Percentiles rank a stretch among this genome's conserved stretches.
These are phyloP conservation scores for Aplochiton taeniatus DNA, from an alignment of 2,797 vertebrate genomes.

Conservation along the genomic window DNA sequence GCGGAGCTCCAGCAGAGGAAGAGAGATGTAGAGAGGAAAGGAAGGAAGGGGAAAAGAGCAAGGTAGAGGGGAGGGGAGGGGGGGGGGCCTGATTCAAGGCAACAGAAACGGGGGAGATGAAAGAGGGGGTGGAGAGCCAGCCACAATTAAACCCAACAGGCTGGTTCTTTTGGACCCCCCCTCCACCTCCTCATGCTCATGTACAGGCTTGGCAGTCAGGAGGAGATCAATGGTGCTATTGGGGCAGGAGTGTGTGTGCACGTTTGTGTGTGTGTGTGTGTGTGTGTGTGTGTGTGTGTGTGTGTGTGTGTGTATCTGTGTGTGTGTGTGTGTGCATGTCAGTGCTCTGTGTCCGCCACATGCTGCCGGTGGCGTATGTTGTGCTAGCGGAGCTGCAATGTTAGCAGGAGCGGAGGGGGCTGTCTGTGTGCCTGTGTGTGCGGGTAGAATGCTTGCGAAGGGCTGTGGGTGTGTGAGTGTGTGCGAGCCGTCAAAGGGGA, in stretches of 20 bases:
- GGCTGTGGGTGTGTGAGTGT: conserved; percentile 64
- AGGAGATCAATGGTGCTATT: conserved; percentile 62
- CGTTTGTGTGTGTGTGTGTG: conserved; percentile 3
- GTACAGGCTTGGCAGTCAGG: conserved; percentile 53
- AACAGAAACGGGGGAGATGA: conserved; percentile 59
- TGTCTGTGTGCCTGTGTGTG: conserved; percentile 45
- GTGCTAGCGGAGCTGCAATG: conserved; percentile 61
- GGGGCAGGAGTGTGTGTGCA: no score
- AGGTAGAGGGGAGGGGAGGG: conserved; percentile 48
- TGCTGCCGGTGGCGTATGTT: conserved; percentile 59
- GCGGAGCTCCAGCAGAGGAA: conserved; percentile 55
- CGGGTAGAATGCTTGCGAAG: conserved; percentile 65
- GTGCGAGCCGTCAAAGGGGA: conserved; percentile 68
- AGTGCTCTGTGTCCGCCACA: conserved; percentile 56
- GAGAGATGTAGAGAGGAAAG: conserved; percentile 21
- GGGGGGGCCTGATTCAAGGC: conserved; percentile 50
- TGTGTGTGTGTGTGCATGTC: conserved; percentile 37
- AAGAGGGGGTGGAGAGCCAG: conserved; percentile 31
- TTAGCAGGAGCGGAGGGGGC: conserved; percentile 57
- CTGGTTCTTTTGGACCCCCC: conserved; percentile 42
- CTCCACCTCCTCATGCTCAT: conserved; percentile 46
- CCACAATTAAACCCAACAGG: conserved; percentile 64
- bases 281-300: conserved; percentile 20
- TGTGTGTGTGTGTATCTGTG: conserved; percentile 5
- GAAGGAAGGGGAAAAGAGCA: conserved; percentile 35